Percentiles rank a stretch among this genome's conserved stretches.
These are phyloP conservation scores for Macrotis lagotis DNA, from an alignment of 2,113 vertebrate species.

Conservation along the genomic window DNA sequence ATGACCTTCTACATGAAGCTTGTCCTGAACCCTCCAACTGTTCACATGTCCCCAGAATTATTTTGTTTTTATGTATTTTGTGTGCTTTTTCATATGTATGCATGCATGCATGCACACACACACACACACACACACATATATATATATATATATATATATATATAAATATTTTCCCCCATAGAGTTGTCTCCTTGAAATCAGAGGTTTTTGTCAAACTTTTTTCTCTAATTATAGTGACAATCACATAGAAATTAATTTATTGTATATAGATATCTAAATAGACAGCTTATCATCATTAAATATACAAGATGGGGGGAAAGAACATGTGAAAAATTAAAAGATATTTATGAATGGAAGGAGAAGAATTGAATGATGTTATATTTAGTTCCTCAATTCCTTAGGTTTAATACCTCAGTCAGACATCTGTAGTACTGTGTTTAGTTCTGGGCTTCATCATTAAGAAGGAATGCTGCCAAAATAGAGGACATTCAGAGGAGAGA, in stretches of 20 bases:
- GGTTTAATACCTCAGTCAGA: background rate
- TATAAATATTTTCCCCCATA: background rate
- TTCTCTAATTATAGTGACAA: background rate
- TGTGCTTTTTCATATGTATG: background rate
- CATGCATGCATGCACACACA: background rate
- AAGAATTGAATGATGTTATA: background rate
- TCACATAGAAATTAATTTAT: background rate
- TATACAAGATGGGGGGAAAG: background rate
- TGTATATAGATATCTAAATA: background rate
- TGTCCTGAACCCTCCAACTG: background rate
- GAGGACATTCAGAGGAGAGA: background rate
- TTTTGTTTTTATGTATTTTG: background rate
- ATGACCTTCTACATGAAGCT: background rate
- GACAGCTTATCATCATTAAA: background rate
- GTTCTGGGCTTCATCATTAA: background rate
- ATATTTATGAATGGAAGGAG: background rate
- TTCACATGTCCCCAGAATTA: background rate
- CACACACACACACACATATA: no score
- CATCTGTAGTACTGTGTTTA: background rate
- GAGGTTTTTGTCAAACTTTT: background rate
- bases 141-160: background rate
- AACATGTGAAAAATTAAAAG: background rate
- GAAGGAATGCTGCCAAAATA: background rate
- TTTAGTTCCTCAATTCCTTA: background rate
- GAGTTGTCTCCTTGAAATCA: background rate